Base-by-base conservation (phyloP, 2,888 invertebrate genomes). In the Azorinus chamasolen region DNA sequence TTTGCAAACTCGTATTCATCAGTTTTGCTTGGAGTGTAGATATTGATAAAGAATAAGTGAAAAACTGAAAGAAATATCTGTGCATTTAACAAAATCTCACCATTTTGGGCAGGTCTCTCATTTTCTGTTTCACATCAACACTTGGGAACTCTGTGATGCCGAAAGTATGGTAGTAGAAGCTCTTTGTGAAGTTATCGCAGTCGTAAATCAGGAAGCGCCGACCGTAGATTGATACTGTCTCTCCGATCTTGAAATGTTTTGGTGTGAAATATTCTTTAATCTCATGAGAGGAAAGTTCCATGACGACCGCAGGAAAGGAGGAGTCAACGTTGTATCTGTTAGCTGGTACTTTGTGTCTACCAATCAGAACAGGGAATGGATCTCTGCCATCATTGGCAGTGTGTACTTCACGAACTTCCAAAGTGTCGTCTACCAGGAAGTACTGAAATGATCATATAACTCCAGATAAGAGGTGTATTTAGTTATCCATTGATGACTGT, bases 341-440 rank as follows among this genome's bases (percentile, higher is more conserved):
- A 66, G 85, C 91, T 39, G 91, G 92, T 25, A 97, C 93, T 93
- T 96, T 96, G 59, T 95, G 96, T 93, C 96, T 95, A 88, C 95
- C 95, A 61, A 97, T 94, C 27, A 97, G 93, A 79, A 96, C 93
- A 1, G 96, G 95, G 91, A 95, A 96, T 0, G 96, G 96, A 92
- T 97, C 96, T 79, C 96, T 95, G 0, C 97, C 97, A 78, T 95
- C 95, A 89, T 95, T 96, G 18, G 95, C 94, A 69, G 95, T 95
- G 87, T 95, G 95, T 14, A 96, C 94, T 93, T 97, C 96, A 90
- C 96, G 95, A 0, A 97, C 94, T 64, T 96, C 95, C 61, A 97
- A 95, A 0, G 96, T 96, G 90, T 97, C 96, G 89, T 97, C 97
- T 62, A 95, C 95, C 24, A 97, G 94, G 92, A 96, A 97, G 92